These are phyloP conservation scores for Rhea americana DNA, from an alignment of 2,113 vertebrate species.

Conservation along the genomic window DNA sequence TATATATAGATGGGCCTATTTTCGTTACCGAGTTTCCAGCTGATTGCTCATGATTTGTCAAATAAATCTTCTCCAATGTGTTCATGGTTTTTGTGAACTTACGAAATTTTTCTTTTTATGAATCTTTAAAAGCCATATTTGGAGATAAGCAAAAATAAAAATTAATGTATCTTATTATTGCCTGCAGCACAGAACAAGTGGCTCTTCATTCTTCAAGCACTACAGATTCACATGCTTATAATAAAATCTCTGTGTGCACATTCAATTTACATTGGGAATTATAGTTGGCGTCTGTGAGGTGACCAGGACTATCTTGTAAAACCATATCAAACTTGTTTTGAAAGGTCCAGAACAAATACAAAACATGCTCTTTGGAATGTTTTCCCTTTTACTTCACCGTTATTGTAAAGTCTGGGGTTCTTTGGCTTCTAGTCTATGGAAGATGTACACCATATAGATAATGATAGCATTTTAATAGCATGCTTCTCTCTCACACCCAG, in stretches of 20 bases:
- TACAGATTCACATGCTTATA: constrained; percentile 26
- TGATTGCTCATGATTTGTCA: not conserved
- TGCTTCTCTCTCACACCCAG: not conserved
- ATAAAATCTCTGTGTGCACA: constrained; percentile 53
- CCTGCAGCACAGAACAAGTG: constrained; percentile 27
- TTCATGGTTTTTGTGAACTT: constrained; percentile 59
- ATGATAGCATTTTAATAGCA: not conserved
- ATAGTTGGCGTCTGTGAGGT: constrained; percentile 23
- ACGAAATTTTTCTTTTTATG: constrained; percentile 65
- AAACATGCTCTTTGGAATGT: not conserved
- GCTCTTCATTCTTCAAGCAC: constrained; percentile 48
- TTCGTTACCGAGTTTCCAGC: constrained; percentile 35
- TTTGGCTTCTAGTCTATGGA: not conserved
- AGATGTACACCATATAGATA: not conserved
- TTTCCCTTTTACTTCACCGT: not conserved
- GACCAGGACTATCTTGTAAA: not conserved
- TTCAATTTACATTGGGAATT: constrained; percentile 36
- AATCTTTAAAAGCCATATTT: constrained; percentile 56
- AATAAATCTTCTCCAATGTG: constrained; percentile 37
- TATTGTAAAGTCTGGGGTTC: not conserved
- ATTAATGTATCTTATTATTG: constrained; percentile 61
- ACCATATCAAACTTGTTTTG: not conserved
- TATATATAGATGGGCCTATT: not conserved
- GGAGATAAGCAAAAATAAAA: constrained; percentile 70
- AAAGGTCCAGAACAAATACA: not conserved